phyloP scores from a whole-genome alignment of 2,797 vertebrate species.

The Chrysocyon brachyurus region DNA sequence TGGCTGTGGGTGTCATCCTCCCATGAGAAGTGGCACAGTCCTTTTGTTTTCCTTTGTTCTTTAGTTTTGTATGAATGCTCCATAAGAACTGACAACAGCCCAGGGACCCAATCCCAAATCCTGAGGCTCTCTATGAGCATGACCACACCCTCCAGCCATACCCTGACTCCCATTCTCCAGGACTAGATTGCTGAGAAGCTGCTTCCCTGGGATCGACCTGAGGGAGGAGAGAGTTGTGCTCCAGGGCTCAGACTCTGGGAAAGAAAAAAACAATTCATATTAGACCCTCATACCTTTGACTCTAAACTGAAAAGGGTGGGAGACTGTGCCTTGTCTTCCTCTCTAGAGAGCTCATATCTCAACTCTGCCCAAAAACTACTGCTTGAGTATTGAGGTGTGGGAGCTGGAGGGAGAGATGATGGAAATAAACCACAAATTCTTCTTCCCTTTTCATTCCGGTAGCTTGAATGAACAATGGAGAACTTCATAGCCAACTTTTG shows the following conservation, averaged over 20 bases:
- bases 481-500: background rate
- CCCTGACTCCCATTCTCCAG: background rate
- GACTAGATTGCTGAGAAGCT: background rate
- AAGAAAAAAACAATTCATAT: background rate
- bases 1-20: background rate
- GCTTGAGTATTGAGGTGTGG: background rate
- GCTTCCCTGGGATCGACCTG: background rate
- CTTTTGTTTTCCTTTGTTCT: background rate
- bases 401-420: background rate
- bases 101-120: background rate
- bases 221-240: background rate
- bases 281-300: background rate
- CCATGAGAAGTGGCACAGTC: background rate
- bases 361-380: background rate
- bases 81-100: background rate
- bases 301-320: background rate
- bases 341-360: background rate
- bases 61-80: background rate
- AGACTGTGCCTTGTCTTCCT: background rate
- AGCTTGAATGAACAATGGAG: background rate
- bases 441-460: background rate
- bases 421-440: background rate
- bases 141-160: background rate
- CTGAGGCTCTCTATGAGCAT: background rate
- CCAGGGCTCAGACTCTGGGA: background rate